Base-by-base conservation (phyloP, 2,888 invertebrate genomes). In the Dendrolimus houi region DNA sequence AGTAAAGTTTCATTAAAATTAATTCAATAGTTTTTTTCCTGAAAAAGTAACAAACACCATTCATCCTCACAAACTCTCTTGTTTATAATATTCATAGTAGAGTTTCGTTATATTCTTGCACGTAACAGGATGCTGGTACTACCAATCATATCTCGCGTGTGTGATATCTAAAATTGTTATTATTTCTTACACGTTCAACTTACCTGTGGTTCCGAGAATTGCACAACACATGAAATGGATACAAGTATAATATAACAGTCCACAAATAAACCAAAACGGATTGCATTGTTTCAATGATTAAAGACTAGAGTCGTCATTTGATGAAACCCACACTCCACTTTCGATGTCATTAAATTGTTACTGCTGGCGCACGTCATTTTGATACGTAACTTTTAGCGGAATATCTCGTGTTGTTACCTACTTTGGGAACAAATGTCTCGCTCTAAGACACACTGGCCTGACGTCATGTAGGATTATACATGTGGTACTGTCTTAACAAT, bases 141-240 rank as follows among this genome's bases (percentile, higher is more conserved):
- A 47, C 47, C 47, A 47, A 47, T 47, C 47, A 47, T 47, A 47
- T 12, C 12, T 47, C 47, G 47, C 12, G 47, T 47, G 47, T 47
- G 47, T 47, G 47, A 10, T 47, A 47, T 47, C 47, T 47, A 47
- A 47, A 47, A 47, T 47, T 47, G 47, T 47, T 47, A 47, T 47
- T 47, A 47, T 47, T 47, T 10, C 29, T 29, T 29, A 29, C 29
- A 29, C 29, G 29, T 29, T 29, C 47, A 12, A 9, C 9, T 47
- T 12, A 47, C 47, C 12, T 47, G 12, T 9, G 29, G 29, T 29
- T 29, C 29, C 29, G 29, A 29, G 29, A 6, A 47, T 47, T 47
- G 12, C 47, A 56, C 57, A 67, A 67, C 54, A 54, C 56, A 53
- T 54, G 41, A 65, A 56, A 64, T 40, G 29, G 52, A 54, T 53